A percentile compares a stretch with the other conserved stretches of the same genome.
Evolutionary conservation across 92 coral and sea anemone genomes (phyloP).

Genomic region (Plumapathes pennacea): DNA sequence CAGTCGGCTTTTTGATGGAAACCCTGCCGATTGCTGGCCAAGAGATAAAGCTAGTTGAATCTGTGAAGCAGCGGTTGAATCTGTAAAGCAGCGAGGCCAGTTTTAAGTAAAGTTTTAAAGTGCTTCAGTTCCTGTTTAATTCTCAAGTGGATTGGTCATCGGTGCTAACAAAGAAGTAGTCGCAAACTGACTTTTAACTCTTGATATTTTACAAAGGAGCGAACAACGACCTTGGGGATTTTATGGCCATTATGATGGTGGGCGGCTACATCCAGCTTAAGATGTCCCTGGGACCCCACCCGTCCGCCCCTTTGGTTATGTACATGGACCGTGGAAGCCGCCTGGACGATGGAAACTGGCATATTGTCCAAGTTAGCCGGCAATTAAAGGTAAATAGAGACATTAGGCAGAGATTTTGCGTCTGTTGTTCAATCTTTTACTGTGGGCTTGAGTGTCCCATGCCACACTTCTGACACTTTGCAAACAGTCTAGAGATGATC

Average conservation of each 20-base stretch:
- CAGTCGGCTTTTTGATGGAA: too few relatives aligned
- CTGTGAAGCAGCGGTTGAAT: too few relatives aligned
- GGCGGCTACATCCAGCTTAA: slow-evolving; percentile 67
- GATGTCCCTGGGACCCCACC: slow-evolving; percentile 72
- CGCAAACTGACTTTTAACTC: too few relatives aligned
- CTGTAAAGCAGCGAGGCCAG: too few relatives aligned
- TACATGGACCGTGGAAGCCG: slow-evolving; percentile 47
- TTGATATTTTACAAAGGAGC: slow-evolving; percentile 21
- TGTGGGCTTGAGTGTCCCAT: neutral
- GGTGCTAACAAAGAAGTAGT: too few relatives aligned
- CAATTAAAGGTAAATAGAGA: slow-evolving; percentile 16
- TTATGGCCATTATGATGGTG: slow-evolving; percentile 69
- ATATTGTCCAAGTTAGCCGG: slow-evolving; percentile 59
- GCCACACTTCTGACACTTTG: too few relatives aligned
- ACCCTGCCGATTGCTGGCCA: too few relatives aligned
- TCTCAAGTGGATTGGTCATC: too few relatives aligned
- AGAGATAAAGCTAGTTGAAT: too few relatives aligned
- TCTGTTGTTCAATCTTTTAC: neutral
- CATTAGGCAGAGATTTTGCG: neutral
- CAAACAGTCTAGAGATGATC: too few relatives aligned
- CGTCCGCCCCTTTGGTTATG: slow-evolving; percentile 39
- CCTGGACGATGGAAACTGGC: slow-evolving; percentile 71
- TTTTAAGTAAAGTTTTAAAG: too few relatives aligned
- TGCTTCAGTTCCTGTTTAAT: too few relatives aligned
- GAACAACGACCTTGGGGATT: slow-evolving; percentile 83